Percentiles rank a stretch among this genome's conserved stretches.
Conservation (phyloP, 2,888 invertebrate species). For the Serripes groenlandicus region DNA sequence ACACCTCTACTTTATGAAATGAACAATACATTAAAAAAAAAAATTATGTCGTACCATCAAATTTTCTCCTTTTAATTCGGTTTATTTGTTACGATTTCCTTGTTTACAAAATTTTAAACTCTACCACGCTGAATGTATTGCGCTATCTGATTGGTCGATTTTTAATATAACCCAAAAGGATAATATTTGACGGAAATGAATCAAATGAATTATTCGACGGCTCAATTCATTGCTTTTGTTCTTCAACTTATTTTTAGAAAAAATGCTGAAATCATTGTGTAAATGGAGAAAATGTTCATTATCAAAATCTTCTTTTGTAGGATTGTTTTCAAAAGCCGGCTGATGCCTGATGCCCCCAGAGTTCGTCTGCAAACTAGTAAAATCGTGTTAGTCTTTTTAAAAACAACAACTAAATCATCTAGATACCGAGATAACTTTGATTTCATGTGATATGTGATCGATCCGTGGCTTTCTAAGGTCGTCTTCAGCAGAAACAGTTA, state of each 20-base stretch:
- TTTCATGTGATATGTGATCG: too few relatives aligned
- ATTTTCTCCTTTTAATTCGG: not conserved
- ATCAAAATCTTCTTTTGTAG: not conserved
- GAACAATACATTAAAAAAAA: not conserved
- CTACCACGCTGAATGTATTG: not conserved
- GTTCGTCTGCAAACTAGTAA: not conserved
- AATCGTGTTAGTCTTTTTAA: not conserved
- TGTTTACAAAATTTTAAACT: slow-evolving; percentile 1
- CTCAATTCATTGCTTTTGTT: too few relatives aligned
- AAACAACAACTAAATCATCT: too few relatives aligned
- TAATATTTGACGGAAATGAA: not conserved
- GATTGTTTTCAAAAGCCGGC: not conserved
- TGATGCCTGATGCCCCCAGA: not conserved
- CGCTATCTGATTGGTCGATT: not conserved
- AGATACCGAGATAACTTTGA: too few relatives aligned
- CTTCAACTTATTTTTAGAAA: not conserved
- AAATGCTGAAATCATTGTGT: not conserved
- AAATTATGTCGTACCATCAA: not conserved
- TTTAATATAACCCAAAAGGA: not conserved
- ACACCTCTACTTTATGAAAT: too few relatives aligned
- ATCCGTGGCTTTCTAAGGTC: too few relatives aligned
- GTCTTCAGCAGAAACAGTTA: too few relatives aligned
- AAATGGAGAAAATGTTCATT: not conserved
- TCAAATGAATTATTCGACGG: too few relatives aligned
- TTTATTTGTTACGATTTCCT: not conserved